phyloP scores from a whole-genome alignment of 2,113 vertebrate species.

The Calidris pygmaea region DNA sequence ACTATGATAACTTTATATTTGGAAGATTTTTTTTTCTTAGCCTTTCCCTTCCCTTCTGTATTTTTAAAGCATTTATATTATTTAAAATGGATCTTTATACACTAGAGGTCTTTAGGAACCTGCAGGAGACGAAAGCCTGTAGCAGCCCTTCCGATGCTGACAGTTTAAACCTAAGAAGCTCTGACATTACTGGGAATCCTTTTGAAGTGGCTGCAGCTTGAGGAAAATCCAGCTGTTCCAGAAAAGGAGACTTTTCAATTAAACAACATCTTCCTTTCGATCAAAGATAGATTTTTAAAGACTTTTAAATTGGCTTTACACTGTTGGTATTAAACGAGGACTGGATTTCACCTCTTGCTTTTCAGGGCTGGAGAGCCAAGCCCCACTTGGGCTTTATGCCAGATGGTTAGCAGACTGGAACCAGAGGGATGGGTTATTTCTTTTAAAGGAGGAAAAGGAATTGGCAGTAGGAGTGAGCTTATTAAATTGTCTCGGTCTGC shows the following conservation, averaged over 20 bases:
- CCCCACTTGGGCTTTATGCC: constrained; percentile 15
- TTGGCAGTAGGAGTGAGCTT: constrained; percentile 33
- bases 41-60: constrained; percentile 7
- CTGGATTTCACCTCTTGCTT: constrained; percentile 54
- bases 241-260: constrained; percentile 68
- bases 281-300: constrained; percentile 68
- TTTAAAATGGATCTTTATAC: constrained; percentile 40
- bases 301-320: constrained; percentile 66
- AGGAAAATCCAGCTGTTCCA: constrained; percentile 55
- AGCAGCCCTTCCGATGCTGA: constrained; percentile 30
- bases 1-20: not conserved
- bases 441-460: constrained; percentile 50
- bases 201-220: constrained; percentile 48
- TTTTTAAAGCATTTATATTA: constrained; percentile 47
- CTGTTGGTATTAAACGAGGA: constrained; percentile 51
- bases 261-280: constrained; percentile 62
- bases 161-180: constrained; percentile 58
- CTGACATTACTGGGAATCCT: constrained; percentile 51
- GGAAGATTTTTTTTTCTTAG: not conserved
- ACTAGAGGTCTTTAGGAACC: constrained; percentile 28
- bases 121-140: constrained; percentile 22
- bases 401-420: constrained; percentile 25
- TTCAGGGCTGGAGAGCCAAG: not conserved
- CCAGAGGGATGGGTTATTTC: constrained; percentile 39
- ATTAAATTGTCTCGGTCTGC: constrained; percentile 43